Percentiles rank a stretch among this genome's conserved stretches.
Evolutionary conservation across 2,888 invertebrate species (phyloP).

Genomic region (Pseudeuparius sepicola): DNA sequence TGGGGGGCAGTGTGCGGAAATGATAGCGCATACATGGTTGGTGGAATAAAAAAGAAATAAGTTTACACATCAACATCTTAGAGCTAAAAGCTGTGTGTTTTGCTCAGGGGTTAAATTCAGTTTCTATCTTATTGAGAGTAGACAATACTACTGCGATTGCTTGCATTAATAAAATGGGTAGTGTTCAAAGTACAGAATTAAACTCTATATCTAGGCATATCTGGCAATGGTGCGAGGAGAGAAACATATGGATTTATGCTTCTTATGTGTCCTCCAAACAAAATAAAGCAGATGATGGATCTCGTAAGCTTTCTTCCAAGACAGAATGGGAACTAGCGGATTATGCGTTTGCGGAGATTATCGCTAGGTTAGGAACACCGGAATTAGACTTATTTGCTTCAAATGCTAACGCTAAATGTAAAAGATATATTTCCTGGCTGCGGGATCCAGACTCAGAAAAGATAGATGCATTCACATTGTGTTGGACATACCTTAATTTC

Average conservation of each 20-base stretch:
- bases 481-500: conserved; percentile 4
- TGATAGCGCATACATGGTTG: background rate
- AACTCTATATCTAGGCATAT: conserved; percentile 1
- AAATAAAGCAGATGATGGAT: background rate
- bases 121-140: conserved; percentile 4
- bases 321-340: conserved; percentile 2
- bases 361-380: background rate
- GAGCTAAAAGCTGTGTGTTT: conserved; percentile 4
- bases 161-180: no score
- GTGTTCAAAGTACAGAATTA: conserved; percentile 6
- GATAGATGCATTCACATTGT: conserved; percentile 7
- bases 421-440: conserved; percentile 3
- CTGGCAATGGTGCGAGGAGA: conserved; percentile 8
- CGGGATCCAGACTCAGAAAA: conserved; percentile 1
- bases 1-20: conserved; percentile 2
- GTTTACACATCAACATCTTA: conserved; percentile 6
- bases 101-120: background rate
- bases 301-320: background rate
- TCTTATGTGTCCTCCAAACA: no score
- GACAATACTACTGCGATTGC: conserved; percentile 11
- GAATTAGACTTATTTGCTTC: conserved; percentile 6
- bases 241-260: conserved; percentile 4
- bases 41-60: background rate
- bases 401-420: conserved; percentile 3
- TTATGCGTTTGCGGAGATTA: background rate